These are phyloP conservation scores for Pinctada fucata DNA, from an alignment of 2,888 invertebrate genomes.

Conservation along the genomic window DNA sequence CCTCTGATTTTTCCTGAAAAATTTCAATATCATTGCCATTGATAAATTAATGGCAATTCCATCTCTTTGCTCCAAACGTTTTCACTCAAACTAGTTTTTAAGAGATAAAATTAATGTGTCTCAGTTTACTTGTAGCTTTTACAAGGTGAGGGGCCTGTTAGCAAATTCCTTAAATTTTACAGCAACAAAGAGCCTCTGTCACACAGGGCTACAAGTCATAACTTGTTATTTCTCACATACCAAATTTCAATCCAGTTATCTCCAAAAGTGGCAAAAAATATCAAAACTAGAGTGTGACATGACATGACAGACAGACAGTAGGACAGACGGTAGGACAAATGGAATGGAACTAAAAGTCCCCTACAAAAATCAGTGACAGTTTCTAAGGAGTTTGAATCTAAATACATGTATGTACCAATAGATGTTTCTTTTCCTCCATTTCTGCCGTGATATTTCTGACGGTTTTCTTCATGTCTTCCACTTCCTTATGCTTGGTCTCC, in stretches of 20 bases:
- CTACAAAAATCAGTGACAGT: too few relatives aligned
- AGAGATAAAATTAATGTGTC: too few relatives aligned
- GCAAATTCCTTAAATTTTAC: too few relatives aligned
- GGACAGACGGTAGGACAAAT: too few relatives aligned
- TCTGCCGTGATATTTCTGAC: constrained; percentile 38
- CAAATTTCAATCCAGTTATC: background rate
- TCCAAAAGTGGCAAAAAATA: background rate
- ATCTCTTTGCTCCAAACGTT: background rate
- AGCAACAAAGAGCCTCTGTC: too few relatives aligned
- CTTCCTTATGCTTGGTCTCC: constrained; percentile 44
- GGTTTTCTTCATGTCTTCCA: constrained; percentile 46
- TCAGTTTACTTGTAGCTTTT: too few relatives aligned
- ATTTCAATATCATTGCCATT: background rate
- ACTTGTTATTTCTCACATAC: background rate
- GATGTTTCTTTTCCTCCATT: constrained; percentile 39
- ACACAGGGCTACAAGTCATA: too few relatives aligned
- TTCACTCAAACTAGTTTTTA: too few relatives aligned
- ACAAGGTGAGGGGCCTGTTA: too few relatives aligned
- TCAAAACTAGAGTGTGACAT: background rate
- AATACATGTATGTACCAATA: constrained; percentile 37
- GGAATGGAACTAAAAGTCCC: too few relatives aligned
- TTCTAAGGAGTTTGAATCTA: too few relatives aligned
- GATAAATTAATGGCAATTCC: background rate
- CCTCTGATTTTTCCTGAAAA: constrained; percentile 43
- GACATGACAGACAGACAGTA: too few relatives aligned